phyloP scores from a whole-genome alignment of 2,113 vertebrate genomes.

The Chloropsis cyanopogon region DNA sequence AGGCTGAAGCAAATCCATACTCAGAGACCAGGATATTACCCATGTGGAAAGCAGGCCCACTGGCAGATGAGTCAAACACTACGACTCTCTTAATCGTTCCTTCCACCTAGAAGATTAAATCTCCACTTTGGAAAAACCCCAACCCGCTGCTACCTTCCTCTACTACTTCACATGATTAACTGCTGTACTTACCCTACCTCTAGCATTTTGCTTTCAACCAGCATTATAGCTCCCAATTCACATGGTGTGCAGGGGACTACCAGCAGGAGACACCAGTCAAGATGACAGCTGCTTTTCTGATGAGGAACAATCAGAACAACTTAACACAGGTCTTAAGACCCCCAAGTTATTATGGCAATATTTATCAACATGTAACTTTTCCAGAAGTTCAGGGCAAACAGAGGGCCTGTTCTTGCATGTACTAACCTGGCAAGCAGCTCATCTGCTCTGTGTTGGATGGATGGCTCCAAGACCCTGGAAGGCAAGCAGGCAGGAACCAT shows the following conservation, averaged over 20 bases:
- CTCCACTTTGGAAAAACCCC: rapidly evolving
- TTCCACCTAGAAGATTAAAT: background rate
- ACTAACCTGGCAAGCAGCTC: background rate
- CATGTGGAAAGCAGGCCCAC: background rate
- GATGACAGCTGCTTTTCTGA: background rate
- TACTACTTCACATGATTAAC: background rate
- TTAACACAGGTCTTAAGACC: background rate
- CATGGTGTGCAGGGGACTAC: background rate
- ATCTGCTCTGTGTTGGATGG: background rate
- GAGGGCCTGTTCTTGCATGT: background rate
- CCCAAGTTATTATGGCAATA: rapidly evolving
- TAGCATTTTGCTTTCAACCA: background rate
- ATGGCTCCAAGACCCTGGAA: background rate
- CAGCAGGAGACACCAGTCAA: background rate
- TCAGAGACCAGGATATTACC: background rate
- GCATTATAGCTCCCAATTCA: background rate
- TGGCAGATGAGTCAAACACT: background rate
- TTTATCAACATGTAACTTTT: background rate
- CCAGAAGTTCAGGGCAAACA: background rate
- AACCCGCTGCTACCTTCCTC: background rate
- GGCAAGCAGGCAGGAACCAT: background rate
- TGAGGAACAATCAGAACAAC: background rate
- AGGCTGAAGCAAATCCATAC: background rate
- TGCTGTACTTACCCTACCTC: background rate
- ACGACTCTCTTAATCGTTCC: rapidly evolving